phyloP scores from a whole-genome alignment of 2,113 vertebrate genomes.

The Taurulus bubalis region DNA sequence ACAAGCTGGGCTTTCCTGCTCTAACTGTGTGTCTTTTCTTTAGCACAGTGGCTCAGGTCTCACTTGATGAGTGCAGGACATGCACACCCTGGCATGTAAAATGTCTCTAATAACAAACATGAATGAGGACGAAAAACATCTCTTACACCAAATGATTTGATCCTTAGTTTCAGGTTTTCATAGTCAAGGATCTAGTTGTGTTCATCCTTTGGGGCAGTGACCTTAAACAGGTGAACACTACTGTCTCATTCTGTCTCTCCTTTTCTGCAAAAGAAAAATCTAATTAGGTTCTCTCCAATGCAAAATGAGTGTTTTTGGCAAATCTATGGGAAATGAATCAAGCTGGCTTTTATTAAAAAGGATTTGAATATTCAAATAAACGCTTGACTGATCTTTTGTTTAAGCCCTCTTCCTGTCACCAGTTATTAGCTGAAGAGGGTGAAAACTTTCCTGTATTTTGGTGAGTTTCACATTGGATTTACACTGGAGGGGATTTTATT shows the following conservation, averaged over 20 bases:
- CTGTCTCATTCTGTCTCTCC: constrained; percentile 53
- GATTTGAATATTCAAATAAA: constrained; percentile 88
- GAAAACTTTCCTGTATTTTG: constrained; percentile 83
- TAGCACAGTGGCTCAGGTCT: not conserved
- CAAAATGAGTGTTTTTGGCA: constrained; percentile 76
- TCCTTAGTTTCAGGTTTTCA: constrained; percentile 7
- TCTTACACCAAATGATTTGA: not conserved
- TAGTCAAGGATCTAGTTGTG: not conserved
- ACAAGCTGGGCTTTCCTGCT: not conserved
- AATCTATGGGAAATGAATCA: constrained; percentile 82
- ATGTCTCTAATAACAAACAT: not conserved
- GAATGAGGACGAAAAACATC: not conserved
- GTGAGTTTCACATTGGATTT: constrained; percentile 83
- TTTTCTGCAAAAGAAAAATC: constrained; percentile 64
- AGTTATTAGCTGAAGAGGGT: constrained; percentile 85
- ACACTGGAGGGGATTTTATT: constrained; percentile 83
- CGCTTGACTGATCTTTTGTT: constrained; percentile 87
- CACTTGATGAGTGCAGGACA: not conserved
- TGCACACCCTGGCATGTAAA: not conserved
- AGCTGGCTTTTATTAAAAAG: constrained; percentile 83
- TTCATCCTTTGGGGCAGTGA: constrained; percentile 40
- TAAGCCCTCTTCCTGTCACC: constrained; percentile 82
- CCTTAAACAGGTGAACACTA: constrained; percentile 59
- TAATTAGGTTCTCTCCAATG: constrained; percentile 75
- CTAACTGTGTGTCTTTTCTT: not conserved